Evolutionary conservation across 2,888 invertebrate genomes (phyloP).

Genomic region (Volucella bombylans): DNA sequence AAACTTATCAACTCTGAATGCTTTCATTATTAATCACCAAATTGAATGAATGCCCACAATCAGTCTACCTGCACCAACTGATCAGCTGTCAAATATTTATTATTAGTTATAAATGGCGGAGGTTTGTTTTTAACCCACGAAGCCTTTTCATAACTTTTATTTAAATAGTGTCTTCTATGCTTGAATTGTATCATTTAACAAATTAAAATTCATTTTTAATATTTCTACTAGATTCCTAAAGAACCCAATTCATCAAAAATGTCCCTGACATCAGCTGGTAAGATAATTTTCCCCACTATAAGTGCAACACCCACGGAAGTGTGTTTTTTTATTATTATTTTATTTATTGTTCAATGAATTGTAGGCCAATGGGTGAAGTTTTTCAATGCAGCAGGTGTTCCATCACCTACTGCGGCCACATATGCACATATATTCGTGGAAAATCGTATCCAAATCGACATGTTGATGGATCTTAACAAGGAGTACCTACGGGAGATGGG

Average conservation of each 20-base stretch:
- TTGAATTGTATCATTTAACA: background rate
- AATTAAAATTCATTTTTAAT: background rate
- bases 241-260: constrained; percentile 2
- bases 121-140: constrained; percentile 64
- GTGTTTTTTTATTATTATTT: background rate
- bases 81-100: constrained; percentile 42
- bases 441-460: constrained; percentile 92
- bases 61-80: background rate
- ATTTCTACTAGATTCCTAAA: background rate
- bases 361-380: constrained; percentile 89
- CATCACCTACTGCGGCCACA: constrained; percentile 88
- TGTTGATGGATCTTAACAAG: constrained; percentile 93
- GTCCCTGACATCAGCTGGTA: constrained; percentile 57
- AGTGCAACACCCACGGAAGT: constrained; percentile 14
- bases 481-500: constrained; percentile 95
- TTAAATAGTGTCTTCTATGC: background rate
- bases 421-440: constrained; percentile 94
- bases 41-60: background rate
- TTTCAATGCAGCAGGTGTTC: constrained; percentile 92
- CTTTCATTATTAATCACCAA: constrained; percentile 2
- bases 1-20: background rate
- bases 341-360: constrained; percentile 18
- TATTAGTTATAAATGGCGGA: constrained; percentile 54
- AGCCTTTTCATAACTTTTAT: constrained; percentile 23
- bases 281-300: background rate